Percentiles rank a stretch among this genome's conserved stretches.
These are phyloP conservation scores for Catharus bicknelli DNA, from an alignment of 2,113 vertebrate genomes.

Conservation along the genomic window DNA sequence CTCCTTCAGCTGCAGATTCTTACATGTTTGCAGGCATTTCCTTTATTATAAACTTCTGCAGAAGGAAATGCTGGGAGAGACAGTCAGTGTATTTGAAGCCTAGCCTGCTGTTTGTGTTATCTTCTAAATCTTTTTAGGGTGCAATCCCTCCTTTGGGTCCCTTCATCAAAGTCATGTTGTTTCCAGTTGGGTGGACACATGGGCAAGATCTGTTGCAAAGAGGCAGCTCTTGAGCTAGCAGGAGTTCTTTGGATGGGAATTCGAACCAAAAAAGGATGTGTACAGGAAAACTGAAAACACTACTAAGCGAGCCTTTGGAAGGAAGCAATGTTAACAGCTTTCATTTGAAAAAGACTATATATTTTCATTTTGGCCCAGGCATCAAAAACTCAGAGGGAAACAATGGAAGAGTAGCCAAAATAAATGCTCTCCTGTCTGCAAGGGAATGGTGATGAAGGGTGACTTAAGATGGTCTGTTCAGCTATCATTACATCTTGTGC, in stretches of 20 bases:
- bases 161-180: background rate
- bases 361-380: conserved; percentile 7
- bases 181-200: background rate
- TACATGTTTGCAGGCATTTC: conserved; percentile 27
- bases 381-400: conserved; percentile 15
- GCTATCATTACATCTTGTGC: background rate
- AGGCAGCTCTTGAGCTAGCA: background rate
- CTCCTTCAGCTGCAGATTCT: conserved; percentile 15
- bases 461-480: background rate
- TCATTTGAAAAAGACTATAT: conserved; percentile 14
- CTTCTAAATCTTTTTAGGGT: background rate
- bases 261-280: background rate
- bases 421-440: conserved; percentile 8
- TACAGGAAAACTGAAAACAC: conserved; percentile 28
- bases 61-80: background rate
- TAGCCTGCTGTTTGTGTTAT: background rate
- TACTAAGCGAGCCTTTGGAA: background rate
- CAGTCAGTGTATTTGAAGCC: background rate
- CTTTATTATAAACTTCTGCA: conserved; percentile 15
- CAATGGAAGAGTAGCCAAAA: background rate
- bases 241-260: background rate
- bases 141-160: background rate
- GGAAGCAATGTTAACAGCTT: background rate
- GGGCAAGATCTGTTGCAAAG: background rate
- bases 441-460: background rate